Percentiles rank a stretch among this genome's conserved stretches.
Conservation (phyloP, 1,140 invertebrate genomes). For the Cepaea nemoralis region DNA sequence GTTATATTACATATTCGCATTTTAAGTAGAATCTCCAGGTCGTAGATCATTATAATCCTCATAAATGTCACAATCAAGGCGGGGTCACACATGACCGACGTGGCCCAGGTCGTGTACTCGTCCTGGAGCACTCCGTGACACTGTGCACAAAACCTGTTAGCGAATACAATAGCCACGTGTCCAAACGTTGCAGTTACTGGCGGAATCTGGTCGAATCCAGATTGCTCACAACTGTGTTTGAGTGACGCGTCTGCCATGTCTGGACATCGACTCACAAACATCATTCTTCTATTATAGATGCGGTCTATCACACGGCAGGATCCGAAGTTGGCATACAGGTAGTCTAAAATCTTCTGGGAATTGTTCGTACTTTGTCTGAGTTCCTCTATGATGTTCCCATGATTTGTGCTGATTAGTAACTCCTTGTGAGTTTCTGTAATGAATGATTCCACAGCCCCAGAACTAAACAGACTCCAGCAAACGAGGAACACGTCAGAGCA, state of each 20-base stretch:
- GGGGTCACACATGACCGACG: background rate
- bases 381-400: background rate
- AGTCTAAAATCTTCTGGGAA: background rate
- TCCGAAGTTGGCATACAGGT: background rate
- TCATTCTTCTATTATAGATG: background rate
- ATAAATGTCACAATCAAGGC: background rate
- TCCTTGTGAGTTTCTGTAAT: background rate
- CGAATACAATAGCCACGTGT: background rate
- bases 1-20: background rate
- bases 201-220: background rate
- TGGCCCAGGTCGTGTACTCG: background rate
- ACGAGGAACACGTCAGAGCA: background rate
- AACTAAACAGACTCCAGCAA: background rate
- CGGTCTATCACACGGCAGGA: background rate
- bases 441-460: background rate
- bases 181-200: background rate
- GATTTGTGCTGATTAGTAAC: background rate
- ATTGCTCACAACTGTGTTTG: background rate
- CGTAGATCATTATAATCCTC: background rate
- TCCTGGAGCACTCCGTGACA: background rate
- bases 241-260: background rate
- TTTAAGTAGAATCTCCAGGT: background rate
- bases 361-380: background rate
- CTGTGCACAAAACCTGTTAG: background rate
- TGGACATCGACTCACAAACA: background rate